Evolutionary conservation across 2,113 vertebrate genomes (phyloP).

Genomic region (zebrafish (Danio rerio)): GRCz12tu NC_133182.1:37358501-37359000

Average conservation of each 20-base stretch:
- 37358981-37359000: slow-evolving; percentile 17
- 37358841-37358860: slow-evolving; percentile 46
- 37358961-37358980: slow-evolving; percentile 18
- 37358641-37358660: slow-evolving; percentile 92
- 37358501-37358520: slow-evolving; percentile 64
- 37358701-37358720: slow-evolving; percentile 94
- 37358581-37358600: slow-evolving; percentile 77
- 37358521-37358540: slow-evolving; percentile 74
- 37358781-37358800: slow-evolving; percentile 85
- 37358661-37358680: slow-evolving; percentile 85
- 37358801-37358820: slow-evolving; percentile 89
- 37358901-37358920: slow-evolving; percentile 42
- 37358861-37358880: slow-evolving; percentile 5
- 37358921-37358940: slow-evolving; percentile 27
- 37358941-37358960: slow-evolving; percentile 45
- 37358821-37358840: slow-evolving; percentile 81
- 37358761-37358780: slow-evolving; percentile 94
- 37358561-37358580: slow-evolving; percentile 91
- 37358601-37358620: slow-evolving; percentile 88
- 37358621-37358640: slow-evolving; percentile 95
- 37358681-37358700: slow-evolving; percentile 78
- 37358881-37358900: slow-evolving; percentile 18
- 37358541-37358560: slow-evolving; percentile 88
- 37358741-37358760: slow-evolving; percentile 78
- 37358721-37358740: slow-evolving; percentile 87